Base-by-base conservation (phyloP, 2,797 vertebrate genomes). In the Sylvilagus floridanus region DNA sequence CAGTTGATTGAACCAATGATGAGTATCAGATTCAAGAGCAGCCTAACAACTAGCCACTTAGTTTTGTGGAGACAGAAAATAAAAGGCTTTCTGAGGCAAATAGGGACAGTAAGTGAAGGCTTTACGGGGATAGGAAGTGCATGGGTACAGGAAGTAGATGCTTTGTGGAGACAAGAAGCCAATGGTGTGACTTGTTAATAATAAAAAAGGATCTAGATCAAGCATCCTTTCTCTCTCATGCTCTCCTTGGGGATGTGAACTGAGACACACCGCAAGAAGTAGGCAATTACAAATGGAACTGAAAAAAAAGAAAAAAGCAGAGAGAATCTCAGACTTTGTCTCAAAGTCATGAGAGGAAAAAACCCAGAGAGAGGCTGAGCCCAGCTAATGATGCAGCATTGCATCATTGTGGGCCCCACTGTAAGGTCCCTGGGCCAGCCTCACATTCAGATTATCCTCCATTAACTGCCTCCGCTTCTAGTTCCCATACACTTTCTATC, bases 231-330 rank as follows among this genome's bases (percentile, higher is more conserved):
- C 62, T 71, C 57, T 68, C 47, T 75, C 54, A 52, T 50, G 12
- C 28, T 89, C 78, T 47, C 76, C 35, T 90, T 14, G 26, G 83
- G 21, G 81, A 57, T 84, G 50, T 50, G 75, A 95, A 85, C 26
- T 71, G 52, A 89, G 42, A 73, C 37, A 81, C 6, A 75, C 4
- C 54, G n/a, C n/a, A 95, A 92, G 63, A 76, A 89, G 26, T 65
- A 85, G 28, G 73, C 60, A 85, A 57, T 73, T 78, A 57, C 13
- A 76, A 30, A 30, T 66, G n/a, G 60, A 95, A 84, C 14, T 84
- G 73, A 96, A 83, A 30, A 47, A 81, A 60, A 87, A 94, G 91
- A 47, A 85, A 93, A 90, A 62, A 21, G 90, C 35, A 95, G 50
- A 12, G 50, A 26, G 84, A 96, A 94, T 26, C 24, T 14, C 71